A percentile compares a stretch with the other conserved stretches of the same genome.
Evolutionary conservation across 2,888 invertebrate species (phyloP).

Genomic region (Eupithecia tripunctaria): DNA sequence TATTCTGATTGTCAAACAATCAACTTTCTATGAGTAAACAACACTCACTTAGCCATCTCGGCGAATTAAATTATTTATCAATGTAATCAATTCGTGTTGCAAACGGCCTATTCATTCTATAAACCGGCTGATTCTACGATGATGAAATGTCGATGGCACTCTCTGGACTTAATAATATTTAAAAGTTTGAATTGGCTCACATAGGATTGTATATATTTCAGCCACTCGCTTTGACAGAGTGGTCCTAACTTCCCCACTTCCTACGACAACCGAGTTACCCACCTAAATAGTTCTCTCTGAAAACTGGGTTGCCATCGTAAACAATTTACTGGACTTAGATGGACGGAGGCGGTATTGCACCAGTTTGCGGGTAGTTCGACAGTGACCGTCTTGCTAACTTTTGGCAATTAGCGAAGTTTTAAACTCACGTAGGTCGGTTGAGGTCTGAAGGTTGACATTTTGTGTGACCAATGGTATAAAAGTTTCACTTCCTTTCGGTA

Average conservation of each 20-base stretch:
- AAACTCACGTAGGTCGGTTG: conserved; percentile 18
- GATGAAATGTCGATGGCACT: neutral
- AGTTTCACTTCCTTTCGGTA: neutral
- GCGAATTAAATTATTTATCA: neutral
- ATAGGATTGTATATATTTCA: neutral
- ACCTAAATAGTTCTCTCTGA: conserved; percentile 68
- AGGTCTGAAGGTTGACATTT: conserved; percentile 8
- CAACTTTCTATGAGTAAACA: neutral
- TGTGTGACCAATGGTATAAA: neutral
- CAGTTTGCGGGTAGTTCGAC: conserved; percentile 44
- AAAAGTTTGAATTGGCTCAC: neutral
- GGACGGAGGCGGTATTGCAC: conserved; percentile 53
- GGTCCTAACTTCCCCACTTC: conserved; percentile 63
- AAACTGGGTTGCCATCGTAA: conserved; percentile 72
- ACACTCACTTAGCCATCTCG: neutral
- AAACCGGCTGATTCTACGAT: too few species aligned
- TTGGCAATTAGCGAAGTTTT: conserved; percentile 32
- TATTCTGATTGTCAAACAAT: neutral
- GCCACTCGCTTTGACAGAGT: conserved; percentile 48
- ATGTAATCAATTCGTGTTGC: neutral
- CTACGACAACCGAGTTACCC: conserved; percentile 69
- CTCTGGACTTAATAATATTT: neutral
- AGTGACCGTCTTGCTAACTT: conserved; percentile 41
- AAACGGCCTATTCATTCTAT: too few species aligned
- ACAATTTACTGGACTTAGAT: conserved; percentile 67